Evolutionary conservation across 35 echinoderm and acorn worm species (phyloP), one percentile per base, ranked within the genome.

Genomic region (Apostichopus parvimensis): DNA sequence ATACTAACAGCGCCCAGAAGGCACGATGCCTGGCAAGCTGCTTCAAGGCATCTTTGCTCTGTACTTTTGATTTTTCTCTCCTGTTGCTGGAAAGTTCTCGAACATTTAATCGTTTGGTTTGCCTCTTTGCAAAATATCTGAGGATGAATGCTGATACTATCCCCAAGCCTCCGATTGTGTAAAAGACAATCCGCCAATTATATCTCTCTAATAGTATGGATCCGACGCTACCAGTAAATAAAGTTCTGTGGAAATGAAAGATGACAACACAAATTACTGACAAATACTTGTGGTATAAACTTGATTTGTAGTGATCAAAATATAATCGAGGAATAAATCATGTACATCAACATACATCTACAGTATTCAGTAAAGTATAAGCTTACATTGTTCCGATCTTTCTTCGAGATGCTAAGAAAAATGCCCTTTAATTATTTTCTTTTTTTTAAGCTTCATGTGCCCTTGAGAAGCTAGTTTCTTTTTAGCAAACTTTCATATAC

Each of bases 101-200:
- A 12, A 94, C 80, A 52, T 86, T 87, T 28, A 91, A 89, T 86
- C 87, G 92, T 64, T 54, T 92, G 21, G 86, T 93, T 26, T 92
- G 91, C 82, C 93, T 95, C 64, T 73, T 87, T 18, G 82, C 75
- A 68, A 73, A 94, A 26, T 62, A 59, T 13, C 92, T 78, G 13
- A 98, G 75, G 70, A 90, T 17, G 12, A 92, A 14, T 45, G 95
- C 91, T 85, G 83, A 90, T 2, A 79, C 82, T 54, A 99, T 72
- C 11, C 90, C 93, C 20, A 94, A 56, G 15, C 78, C 18, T 15
- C 97, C 97, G 73, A 99, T 94, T 66, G 94, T 94, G 56, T 99
- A 96, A 88, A 99, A 99, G 12, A 99, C 90, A 55, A 70, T 77
- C 13, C 93, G 90, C 97, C 97, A 99, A 23, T 93, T 92, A 68